Conservation (phyloP, 2,888 invertebrate genomes). For the Diplolepis rosae region DNA sequence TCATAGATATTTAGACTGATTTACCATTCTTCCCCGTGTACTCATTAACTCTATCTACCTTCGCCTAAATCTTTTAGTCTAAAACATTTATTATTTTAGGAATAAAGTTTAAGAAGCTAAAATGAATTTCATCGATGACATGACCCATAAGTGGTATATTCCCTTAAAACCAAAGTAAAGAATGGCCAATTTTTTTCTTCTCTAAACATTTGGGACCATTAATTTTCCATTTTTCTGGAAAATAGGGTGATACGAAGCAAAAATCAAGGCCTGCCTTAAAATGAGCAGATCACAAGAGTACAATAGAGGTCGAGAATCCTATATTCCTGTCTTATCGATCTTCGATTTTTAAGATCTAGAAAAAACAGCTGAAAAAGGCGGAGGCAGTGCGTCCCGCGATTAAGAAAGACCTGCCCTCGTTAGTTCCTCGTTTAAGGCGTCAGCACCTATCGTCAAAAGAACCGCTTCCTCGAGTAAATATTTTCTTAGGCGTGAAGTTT, state of each 20-base stretch:
- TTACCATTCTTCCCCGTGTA: too few species aligned
- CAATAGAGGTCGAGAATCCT: background rate
- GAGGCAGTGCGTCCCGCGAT: background rate
- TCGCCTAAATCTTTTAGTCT: too few species aligned
- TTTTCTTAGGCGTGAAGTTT: slow-evolving; percentile 40
- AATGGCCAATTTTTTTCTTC: background rate
- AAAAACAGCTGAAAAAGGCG: background rate
- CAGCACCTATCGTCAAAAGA: background rate
- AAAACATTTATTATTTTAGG: too few species aligned
- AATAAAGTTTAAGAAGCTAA: too few species aligned
- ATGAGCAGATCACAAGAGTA: background rate
- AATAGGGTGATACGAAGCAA: background rate
- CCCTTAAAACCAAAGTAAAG: too few species aligned
- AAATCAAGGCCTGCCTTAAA: background rate
- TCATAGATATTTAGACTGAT: too few species aligned
- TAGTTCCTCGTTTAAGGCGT: slow-evolving; percentile 21
- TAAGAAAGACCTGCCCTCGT: background rate
- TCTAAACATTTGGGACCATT: background rate
- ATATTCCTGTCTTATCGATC: slow-evolving; percentile 23
- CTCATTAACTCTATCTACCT: too few species aligned
- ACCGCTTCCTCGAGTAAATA: slow-evolving; percentile 34
- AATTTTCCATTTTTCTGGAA: background rate
- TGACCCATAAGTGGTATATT: too few species aligned
- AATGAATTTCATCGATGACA: too few species aligned
- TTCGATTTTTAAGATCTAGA: slow-evolving; percentile 17